These are phyloP conservation scores for Lerista edwardsae DNA, from an alignment of 2,797 vertebrate species.

Conservation along the genomic window DNA sequence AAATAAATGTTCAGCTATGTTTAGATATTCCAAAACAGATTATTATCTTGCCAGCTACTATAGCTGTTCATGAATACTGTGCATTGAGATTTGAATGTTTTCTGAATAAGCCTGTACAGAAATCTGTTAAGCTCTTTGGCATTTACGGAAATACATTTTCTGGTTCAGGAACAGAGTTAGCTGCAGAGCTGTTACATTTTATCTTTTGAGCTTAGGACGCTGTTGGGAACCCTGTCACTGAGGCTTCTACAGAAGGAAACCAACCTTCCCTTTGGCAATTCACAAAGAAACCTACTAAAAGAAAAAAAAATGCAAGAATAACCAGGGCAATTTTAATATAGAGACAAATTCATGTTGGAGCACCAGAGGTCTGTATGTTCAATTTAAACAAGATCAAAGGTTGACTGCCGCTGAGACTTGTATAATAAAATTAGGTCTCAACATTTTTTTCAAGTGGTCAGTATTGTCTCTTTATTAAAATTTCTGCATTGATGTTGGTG, in stretches of 20 bases:
- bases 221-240: neutral
- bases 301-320: constrained; percentile 19
- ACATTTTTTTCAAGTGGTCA: constrained; percentile 37
- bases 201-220: neutral
- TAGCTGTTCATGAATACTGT: neutral
- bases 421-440: constrained; percentile 52
- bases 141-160: constrained; percentile 1
- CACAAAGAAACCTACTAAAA: constrained; percentile 41
- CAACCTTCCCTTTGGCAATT: constrained; percentile 24
- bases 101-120: neutral
- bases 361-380: constrained; percentile 47
- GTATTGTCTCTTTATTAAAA: constrained; percentile 54
- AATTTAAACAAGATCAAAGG: constrained; percentile 67
- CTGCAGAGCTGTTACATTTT: constrained; percentile 18
- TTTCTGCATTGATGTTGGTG: constrained; percentile 28
- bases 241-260: neutral
- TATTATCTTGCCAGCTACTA: constrained; percentile 17
- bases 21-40: constrained; percentile 8
- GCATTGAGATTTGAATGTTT: constrained; percentile 39
- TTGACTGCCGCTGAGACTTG: constrained; percentile 55
- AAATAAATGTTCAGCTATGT: constrained; percentile 28
- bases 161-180: constrained; percentile 21
- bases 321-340: constrained; percentile 29
- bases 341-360: constrained; percentile 34
- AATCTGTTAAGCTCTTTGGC: constrained; percentile 8